phyloP scores from a whole-genome alignment of 1,140 invertebrate species.

The Saccostrea glomerata region DNA sequence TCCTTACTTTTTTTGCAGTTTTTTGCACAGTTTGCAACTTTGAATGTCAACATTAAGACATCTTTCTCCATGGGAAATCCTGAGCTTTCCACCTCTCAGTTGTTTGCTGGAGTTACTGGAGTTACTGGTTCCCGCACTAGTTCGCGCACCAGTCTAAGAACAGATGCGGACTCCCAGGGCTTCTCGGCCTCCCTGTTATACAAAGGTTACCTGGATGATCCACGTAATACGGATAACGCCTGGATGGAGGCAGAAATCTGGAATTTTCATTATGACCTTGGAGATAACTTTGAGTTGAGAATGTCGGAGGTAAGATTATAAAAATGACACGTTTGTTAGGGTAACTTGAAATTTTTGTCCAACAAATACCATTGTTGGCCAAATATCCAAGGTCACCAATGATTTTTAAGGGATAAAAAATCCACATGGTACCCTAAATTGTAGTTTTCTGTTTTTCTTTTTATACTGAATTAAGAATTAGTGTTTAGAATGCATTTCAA shows the following conservation, averaged over 20 bases:
- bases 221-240: slow-evolving; percentile 94
- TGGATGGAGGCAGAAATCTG: slow-evolving; percentile 97
- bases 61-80: slow-evolving; percentile 34
- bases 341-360: no score
- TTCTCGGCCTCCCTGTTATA: slow-evolving; percentile 82
- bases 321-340: not conserved
- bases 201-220: slow-evolving; percentile 96
- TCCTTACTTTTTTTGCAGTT: slow-evolving; percentile 58
- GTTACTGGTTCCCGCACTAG: not conserved
- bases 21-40: slow-evolving; percentile 70
- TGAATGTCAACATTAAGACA: slow-evolving; percentile 26
- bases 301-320: slow-evolving; percentile 66
- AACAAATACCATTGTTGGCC: no score
- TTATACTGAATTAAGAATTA: no score
- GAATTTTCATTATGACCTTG: slow-evolving; percentile 94
- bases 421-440: no score
- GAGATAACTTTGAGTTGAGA: slow-evolving; percentile 76
- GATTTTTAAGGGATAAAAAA: no score
- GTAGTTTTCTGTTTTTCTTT: no score
- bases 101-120: slow-evolving; percentile 14
- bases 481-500: no score
- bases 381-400: no score
- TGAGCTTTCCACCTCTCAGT: not conserved
- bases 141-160: slow-evolving; percentile 56
- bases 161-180: slow-evolving; percentile 62